Evolutionary conservation across 2,113 vertebrate genomes (phyloP).

Genomic region (mouse (Mus musculus)): DNA sequence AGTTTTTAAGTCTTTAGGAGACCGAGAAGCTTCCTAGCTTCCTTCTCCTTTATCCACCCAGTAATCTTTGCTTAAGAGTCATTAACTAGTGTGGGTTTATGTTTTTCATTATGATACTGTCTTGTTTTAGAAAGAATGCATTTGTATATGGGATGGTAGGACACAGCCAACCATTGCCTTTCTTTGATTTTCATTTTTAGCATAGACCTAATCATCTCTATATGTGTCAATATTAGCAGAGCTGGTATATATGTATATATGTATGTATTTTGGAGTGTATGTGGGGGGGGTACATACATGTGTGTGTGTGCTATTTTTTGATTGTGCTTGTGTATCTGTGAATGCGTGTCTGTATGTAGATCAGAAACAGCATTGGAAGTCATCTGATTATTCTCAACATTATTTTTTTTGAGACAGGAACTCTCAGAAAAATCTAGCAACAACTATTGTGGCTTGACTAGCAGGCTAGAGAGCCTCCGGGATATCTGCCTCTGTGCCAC

Average conservation of each 20-base stretch:
- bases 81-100: neutral
- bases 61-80: neutral
- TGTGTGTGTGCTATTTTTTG: neutral
- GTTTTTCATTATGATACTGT: neutral
- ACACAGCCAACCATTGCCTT: neutral
- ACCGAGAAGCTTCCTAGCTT: neutral
- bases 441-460: neutral
- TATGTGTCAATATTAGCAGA: neutral
- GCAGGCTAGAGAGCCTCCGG: neutral
- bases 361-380: neutral
- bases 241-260: neutral
- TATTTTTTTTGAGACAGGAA: neutral
- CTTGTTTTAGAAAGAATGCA: neutral
- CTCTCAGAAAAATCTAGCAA: neutral
- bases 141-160: neutral
- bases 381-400: neutral
- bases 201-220: neutral
- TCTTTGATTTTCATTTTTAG: neutral
- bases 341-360: neutral
- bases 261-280: neutral
- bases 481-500: neutral
- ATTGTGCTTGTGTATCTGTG: neutral
- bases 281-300: neutral
- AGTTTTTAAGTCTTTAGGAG: slow-evolving; percentile 17
- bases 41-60: neutral